Evolutionary conservation across 2,113 vertebrate genomes (phyloP).

Genomic region (Physeter macrocephalus): DNA sequence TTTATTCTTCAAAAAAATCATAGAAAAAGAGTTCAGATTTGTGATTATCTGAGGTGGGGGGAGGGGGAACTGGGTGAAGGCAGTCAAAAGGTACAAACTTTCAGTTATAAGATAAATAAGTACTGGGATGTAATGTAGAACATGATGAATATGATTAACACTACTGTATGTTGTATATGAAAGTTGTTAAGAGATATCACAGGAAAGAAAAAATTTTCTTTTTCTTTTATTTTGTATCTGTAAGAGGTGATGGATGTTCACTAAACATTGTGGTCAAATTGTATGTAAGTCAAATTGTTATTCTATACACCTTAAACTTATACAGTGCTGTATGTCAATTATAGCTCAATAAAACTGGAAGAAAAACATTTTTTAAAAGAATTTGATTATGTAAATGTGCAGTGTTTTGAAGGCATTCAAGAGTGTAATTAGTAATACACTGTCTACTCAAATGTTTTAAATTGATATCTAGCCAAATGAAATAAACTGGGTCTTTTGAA

Average conservation of each 20-base stretch:
- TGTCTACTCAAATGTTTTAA: constrained; percentile 7
- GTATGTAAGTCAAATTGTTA: background rate
- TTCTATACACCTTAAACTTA: background rate
- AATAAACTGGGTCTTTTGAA: constrained; percentile 48
- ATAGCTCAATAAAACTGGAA: background rate
- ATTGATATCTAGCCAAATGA: constrained; percentile 4
- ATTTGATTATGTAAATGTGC: constrained; percentile 3
- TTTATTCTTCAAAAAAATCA: background rate
- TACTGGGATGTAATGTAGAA: background rate
- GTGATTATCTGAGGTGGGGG: background rate
- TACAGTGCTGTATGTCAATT: background rate
- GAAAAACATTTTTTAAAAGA: background rate
- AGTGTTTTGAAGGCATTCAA: constrained; percentile 1
- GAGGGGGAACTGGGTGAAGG: background rate
- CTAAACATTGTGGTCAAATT: background rate
- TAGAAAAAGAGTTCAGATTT: background rate
- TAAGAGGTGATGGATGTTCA: background rate
- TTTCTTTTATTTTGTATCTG: background rate
- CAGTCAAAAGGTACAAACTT: background rate
- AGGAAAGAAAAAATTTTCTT: background rate
- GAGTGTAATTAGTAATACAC: background rate
- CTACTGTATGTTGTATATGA: background rate
- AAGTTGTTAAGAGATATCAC: background rate
- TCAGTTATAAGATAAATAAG: background rate
- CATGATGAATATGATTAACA: background rate